Percentiles rank a stretch among this genome's conserved stretches.
Conservation (phyloP, 2,113 vertebrate species). For the Sphyrna mokarran region DNA sequence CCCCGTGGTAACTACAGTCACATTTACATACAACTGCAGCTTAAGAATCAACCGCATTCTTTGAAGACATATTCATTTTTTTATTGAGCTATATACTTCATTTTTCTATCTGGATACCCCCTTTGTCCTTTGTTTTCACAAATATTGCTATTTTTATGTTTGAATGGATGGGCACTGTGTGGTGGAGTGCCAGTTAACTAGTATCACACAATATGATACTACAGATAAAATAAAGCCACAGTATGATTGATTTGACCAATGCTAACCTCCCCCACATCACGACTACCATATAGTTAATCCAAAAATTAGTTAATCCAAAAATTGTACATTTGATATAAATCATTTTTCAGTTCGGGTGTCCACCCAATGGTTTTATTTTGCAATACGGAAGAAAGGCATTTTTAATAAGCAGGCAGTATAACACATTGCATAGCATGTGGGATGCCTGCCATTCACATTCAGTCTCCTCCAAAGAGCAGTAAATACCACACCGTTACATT, state of each 20-base stretch:
- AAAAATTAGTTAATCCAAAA: neutral
- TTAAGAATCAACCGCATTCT: neutral
- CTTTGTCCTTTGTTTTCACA: neutral
- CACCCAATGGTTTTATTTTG: neutral
- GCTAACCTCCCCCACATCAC: neutral
- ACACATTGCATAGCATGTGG: neutral
- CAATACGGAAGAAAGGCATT: neutral
- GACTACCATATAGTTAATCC: neutral
- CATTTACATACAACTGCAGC: neutral
- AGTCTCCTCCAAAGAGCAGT: neutral
- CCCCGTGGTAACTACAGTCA: neutral
- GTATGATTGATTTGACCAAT: neutral
- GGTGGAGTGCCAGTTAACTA: neutral
- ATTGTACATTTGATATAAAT: neutral
- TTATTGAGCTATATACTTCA: neutral
- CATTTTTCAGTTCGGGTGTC: neutral
- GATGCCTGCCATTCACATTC: neutral
- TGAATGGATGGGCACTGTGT: neutral
- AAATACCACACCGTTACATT: neutral
- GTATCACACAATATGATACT: neutral
- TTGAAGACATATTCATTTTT: neutral
- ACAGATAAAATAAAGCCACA: neutral
- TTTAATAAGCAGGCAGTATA: neutral
- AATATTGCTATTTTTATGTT: neutral
- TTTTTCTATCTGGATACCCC: neutral